Percentiles rank a stretch among this genome's conserved stretches.
These are phyloP conservation scores for Acanthococcus lagerstroemiae DNA, from an alignment of 2,888 invertebrate genomes.

Conservation along the genomic window DNA sequence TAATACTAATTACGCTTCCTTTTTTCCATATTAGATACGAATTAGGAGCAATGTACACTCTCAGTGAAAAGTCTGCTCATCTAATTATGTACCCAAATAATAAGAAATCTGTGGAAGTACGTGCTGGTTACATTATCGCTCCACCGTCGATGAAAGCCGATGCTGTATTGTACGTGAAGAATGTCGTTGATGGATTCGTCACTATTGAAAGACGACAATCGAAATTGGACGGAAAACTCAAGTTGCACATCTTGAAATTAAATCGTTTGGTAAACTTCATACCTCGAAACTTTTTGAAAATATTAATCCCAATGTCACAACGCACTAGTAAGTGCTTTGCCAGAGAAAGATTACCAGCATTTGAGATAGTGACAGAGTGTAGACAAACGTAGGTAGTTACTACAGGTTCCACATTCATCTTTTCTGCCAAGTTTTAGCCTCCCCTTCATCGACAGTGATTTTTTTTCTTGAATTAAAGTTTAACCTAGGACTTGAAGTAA, in stretches of 20 bases:
- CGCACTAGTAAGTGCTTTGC: too few relatives aligned
- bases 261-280: slow-evolving; percentile 11
- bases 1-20: too few relatives aligned
- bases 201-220: slow-evolving; percentile 2
- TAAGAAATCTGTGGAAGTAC: slow-evolving; percentile 8
- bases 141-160: slow-evolving; percentile 4
- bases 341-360: too few relatives aligned
- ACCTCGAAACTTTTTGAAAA: too few relatives aligned
- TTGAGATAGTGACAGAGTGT: too few relatives aligned
- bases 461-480: too few relatives aligned
- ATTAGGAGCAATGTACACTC: slow-evolving; percentile 3
- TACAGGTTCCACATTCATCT: too few relatives aligned
- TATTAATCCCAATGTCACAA: too few relatives aligned
- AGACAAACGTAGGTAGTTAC: too few relatives aligned
- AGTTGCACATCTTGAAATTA: slow-evolving; percentile 10
- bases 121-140: neutral
- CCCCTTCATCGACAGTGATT: too few relatives aligned
- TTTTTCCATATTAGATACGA: slow-evolving; percentile 9
- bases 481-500: too few relatives aligned
- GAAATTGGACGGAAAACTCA: slow-evolving; percentile 8
- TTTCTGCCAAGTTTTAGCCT: too few relatives aligned
- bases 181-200: slow-evolving; percentile 6
- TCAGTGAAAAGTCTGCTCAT: slow-evolving; percentile 5
- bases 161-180: slow-evolving; percentile 1
- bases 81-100: neutral